These are phyloP conservation scores for Whitmania pigra DNA, from an alignment of 1,140 invertebrate genomes.

Conservation along the genomic window DNA sequence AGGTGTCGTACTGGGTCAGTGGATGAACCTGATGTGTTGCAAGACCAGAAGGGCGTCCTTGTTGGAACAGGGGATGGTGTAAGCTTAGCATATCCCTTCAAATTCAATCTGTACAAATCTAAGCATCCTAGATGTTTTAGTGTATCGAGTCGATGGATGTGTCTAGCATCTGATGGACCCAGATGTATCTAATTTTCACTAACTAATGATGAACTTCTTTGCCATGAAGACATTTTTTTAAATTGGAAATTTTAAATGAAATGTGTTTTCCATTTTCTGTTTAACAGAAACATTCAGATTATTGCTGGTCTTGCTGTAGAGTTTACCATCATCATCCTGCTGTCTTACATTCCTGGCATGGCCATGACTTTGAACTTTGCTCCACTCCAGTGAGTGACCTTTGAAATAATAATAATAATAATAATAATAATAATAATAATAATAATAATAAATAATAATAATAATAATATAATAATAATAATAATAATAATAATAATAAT, in stretches of 20 bases:
- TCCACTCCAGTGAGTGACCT: conserved; percentile 16
- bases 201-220: too few relatives aligned
- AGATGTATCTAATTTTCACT: too few relatives aligned
- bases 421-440: too few relatives aligned
- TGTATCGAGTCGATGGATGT: too few relatives aligned
- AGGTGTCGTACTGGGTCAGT: conserved; percentile 92
- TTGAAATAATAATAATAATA: not conserved
- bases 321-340: not conserved
- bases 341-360: conserved; percentile 9
- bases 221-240: not conserved
- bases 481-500: too few relatives aligned
- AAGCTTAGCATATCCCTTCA: conserved; percentile 27
- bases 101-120: not conserved
- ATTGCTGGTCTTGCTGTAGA: not conserved
- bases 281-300: conserved; percentile 4
- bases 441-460: too few relatives aligned
- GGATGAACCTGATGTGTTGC: conserved; percentile 96
- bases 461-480: too few relatives aligned
- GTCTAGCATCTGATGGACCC: too few relatives aligned
- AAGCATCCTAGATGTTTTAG: too few relatives aligned
- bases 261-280: not conserved
- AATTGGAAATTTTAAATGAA: not conserved
- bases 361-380: conserved; percentile 14
- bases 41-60: conserved; percentile 93
- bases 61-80: conserved; percentile 90